A percentile compares a stretch with the other conserved stretches of the same genome.
Conservation (phyloP, 2,888 invertebrate genomes). For the Amblyjoppa proteus region DNA sequence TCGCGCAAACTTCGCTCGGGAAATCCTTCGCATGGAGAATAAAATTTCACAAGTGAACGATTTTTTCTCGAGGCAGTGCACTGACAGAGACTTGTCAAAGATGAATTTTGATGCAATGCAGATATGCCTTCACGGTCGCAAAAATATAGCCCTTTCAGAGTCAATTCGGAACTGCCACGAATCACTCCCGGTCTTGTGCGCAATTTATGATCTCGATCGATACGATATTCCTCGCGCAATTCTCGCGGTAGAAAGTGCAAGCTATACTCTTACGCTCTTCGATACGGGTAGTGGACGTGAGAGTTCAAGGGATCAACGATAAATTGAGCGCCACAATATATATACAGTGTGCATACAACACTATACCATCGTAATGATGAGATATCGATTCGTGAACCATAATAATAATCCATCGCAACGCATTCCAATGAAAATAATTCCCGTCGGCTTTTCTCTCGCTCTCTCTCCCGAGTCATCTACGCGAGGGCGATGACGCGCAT, state of each 20-base stretch:
- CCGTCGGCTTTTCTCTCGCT: constrained; percentile 2
- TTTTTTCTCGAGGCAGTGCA: neutral
- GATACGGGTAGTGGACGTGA: constrained; percentile 21
- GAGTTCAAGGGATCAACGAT: constrained; percentile 28
- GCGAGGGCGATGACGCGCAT: constrained; percentile 74
- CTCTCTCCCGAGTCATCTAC: constrained; percentile 13
- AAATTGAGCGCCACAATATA: constrained; percentile 9
- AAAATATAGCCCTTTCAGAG: neutral
- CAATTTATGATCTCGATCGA: neutral
- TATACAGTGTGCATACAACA: neutral
- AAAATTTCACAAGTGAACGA: no score
- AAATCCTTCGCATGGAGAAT: no score
- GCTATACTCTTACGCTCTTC: constrained; percentile 7
- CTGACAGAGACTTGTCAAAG: neutral
- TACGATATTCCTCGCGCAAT: neutral
- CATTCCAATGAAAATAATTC: constrained; percentile 27
- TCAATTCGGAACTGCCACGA: neutral
- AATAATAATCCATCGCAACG: constrained; percentile 59
- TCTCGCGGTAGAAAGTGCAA: constrained; percentile 22
- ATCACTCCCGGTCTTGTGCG: constrained; percentile 15
- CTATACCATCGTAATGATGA: constrained; percentile 9
- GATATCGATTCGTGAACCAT: constrained; percentile 25
- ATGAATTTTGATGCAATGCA: no score
- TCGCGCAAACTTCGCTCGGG: no score
- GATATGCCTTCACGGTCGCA: no score